Base-by-base conservation (phyloP, 2,113 vertebrate genomes). In the Prionailurus bengalensis region DNA sequence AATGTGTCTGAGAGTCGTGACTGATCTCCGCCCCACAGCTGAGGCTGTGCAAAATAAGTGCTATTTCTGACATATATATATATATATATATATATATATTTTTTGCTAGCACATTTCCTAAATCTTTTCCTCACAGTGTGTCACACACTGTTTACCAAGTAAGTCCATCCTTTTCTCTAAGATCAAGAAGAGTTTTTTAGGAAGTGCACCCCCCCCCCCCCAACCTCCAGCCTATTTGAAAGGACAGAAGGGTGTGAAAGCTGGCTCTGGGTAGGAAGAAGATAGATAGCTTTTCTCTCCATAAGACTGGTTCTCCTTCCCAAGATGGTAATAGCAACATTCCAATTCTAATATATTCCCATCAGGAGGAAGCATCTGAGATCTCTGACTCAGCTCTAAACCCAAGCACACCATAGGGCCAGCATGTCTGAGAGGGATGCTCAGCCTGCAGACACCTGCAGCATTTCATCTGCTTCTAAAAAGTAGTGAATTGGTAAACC, bases 101-200 rank as follows among this genome's bases (percentile, higher is more conserved):
- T 94, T 96, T 96, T 73, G 12, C 71, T 61, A 65, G 33, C n/a
- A 9, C n/a, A 25, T 90, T 96, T 96, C 61, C 94, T 87, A 85
- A 92, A 61, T 1, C 7, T 31, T 92, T 95, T 51, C 16, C 9
- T 90, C 68, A 87, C 78, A 33, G 4, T 79, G 17, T 95, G 66
- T 36, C 86, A 55, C 39, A 68, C 27, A 51, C 19, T 63, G 45
- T 58, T 93, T 66, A n/a, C 8, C 15, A 39, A 89, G 36, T 42
- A 39, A 81, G 19, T 91, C 25, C 7, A n/a, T 81, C 39, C 2
- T 63, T 9, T 15, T 70, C 31, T 87, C 58, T 89, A 63, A 55
- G 66, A 36, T 70, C 15, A 58, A 87, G 65, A 36, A 10, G 23
- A 76, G 33, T 89, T 80, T 61, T 61, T 65, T 63, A 48, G 78